Evolutionary conservation across 2,888 invertebrate species (phyloP).

Genomic region (Macroteleia sp.): DNA sequence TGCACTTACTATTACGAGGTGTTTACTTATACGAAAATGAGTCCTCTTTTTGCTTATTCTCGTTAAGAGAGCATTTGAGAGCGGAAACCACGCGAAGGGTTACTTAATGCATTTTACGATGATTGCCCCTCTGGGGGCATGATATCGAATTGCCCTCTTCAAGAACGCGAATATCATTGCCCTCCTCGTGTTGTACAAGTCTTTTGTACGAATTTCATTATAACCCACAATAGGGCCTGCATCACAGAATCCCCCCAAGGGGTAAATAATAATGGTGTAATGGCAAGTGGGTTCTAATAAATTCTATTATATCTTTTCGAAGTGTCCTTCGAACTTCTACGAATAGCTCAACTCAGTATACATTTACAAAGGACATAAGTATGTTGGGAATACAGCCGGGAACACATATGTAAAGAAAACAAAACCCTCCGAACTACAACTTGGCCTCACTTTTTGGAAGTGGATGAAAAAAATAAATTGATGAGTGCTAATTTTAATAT

Average conservation of each 20-base stretch:
- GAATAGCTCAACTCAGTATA: constrained; percentile 36
- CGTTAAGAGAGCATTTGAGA: background rate
- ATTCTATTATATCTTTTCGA: constrained; percentile 69
- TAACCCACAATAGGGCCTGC: constrained; percentile 68
- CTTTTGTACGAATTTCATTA: constrained; percentile 74
- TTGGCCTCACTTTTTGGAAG: too few relatives aligned
- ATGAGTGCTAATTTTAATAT: too few relatives aligned
- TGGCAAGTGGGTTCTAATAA: constrained; percentile 75
- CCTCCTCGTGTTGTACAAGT: constrained; percentile 61
- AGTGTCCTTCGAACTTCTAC: constrained; percentile 56
- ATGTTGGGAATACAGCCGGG: constrained; percentile 28
- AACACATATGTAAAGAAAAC: too few relatives aligned
- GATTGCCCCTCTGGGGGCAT: constrained; percentile 75
- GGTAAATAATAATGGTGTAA: constrained; percentile 69
- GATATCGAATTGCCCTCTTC: constrained; percentile 70
- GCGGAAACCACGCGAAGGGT: too few relatives aligned
- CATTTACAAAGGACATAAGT: too few relatives aligned
- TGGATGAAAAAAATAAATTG: too few relatives aligned
- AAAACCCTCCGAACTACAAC: too few relatives aligned
- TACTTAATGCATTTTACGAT: constrained; percentile 59
- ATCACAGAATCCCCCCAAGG: constrained; percentile 35
- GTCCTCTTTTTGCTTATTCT: background rate
- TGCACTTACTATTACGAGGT: constrained; percentile 14
- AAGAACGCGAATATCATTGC: constrained; percentile 43
- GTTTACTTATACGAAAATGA: constrained; percentile 31